Base-by-base conservation (phyloP, 1,140 invertebrate genomes). In the Streblospio benedicti region DNA sequence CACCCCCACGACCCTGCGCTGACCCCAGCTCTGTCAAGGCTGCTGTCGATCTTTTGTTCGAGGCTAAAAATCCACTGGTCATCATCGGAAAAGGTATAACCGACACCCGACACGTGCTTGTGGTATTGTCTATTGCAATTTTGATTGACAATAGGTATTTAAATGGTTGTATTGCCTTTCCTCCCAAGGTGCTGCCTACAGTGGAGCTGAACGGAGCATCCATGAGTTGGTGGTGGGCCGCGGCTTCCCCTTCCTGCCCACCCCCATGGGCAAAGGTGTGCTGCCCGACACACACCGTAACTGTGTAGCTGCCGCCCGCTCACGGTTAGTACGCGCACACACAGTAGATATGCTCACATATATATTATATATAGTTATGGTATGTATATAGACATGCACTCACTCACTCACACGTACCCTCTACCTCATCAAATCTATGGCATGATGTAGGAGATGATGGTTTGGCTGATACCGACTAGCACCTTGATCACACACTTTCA, bases 221-320 rank as follows among this genome's bases (percentile, higher is more conserved):
- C 76, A 81, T 9, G 78, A 85, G 49, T 81, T 97, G 0, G 83
- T 97, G 12, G 74, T 83, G 23, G 75, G 75, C 16, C 86, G 85
- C 12, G 83, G 86, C 61, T 70, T 97, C 18, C 94, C 94, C 4
- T 93, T 95, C 75, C 78, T 97, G 30, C 86, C 93, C 1, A 96
- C 92, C 16, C 93, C 94, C 1, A 97, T 97, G 91, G 94, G 89
- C 64, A 97, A 97, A 81, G 94, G 93, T 35, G 89, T 95, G 1
- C 84, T 96, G 9, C 81, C 90, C 0, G 94, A 97, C 74, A 81
- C 80, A 16, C 86, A 91, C 64, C 61, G 76, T 1, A 81, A 84
- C 58, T 91, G 89, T 76, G 87, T 96, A 2, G 84, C 86, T 2
- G 83, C 90, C 18, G 92, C 93, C 1, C 82, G 94, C 60, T 94